phyloP scores from a whole-genome alignment of 2,797 vertebrate species.

The Xerus rutilus region DNA sequence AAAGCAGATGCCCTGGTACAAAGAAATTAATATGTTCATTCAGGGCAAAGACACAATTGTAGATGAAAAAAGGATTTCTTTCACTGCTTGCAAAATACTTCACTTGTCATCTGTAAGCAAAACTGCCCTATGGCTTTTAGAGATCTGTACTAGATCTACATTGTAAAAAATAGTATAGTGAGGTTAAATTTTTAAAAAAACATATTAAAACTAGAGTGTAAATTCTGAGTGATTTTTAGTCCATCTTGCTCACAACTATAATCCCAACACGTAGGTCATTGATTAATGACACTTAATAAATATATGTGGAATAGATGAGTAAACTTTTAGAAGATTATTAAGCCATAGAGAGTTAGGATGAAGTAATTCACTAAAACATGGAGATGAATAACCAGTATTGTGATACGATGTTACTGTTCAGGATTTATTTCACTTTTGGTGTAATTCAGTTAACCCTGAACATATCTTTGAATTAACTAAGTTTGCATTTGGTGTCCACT shows the following conservation, averaged over 20 bases:
- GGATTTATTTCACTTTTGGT: not conserved
- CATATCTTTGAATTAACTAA: not conserved
- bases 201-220: not conserved
- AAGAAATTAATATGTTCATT: conserved; percentile 48
- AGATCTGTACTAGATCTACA: not conserved
- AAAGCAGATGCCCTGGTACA: not conserved
- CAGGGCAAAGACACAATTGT: not conserved
- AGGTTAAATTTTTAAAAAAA: not conserved
- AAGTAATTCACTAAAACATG: not conserved
- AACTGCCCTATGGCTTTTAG: not conserved
- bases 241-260: not conserved
- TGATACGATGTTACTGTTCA: not conserved
- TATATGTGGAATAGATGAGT: not conserved
- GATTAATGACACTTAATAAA: not conserved
- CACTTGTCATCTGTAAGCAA: conserved; percentile 16
- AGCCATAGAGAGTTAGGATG: not conserved
- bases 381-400: not conserved
- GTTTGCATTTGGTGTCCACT: not conserved
- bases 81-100: not conserved
- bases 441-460: not conserved
- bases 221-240: conserved; percentile 5
- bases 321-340: conserved; percentile 2
- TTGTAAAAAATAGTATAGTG: not conserved
- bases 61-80: conserved; percentile 31
- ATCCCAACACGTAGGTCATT: not conserved